phyloP scores from a whole-genome alignment of 2,888 invertebrate genomes.

The Gerris lacustris region DNA sequence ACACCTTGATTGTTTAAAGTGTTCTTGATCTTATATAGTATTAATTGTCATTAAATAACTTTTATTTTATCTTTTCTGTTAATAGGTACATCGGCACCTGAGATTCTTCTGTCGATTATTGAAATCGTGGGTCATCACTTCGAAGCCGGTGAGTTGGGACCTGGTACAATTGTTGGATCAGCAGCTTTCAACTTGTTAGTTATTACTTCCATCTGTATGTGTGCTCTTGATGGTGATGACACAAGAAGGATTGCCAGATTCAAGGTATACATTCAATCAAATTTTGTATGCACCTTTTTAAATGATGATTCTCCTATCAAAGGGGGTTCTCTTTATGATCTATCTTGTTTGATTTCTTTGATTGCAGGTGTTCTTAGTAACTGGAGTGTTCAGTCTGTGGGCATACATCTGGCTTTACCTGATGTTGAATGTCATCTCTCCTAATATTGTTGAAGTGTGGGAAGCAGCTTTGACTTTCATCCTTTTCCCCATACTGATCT shows the following conservation, averaged over 20 bases:
- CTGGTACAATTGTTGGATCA: conserved; percentile 96
- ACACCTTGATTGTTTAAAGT: too few relatives aligned
- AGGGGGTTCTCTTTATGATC: too few relatives aligned
- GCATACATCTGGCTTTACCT: conserved; percentile 49
- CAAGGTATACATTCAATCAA: conserved; percentile 35
- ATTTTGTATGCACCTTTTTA: neutral
- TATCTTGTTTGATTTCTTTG: too few relatives aligned
- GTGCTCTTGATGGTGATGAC: conserved; percentile 71
- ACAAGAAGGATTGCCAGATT: conserved; percentile 58
- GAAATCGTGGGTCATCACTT: conserved; percentile 94
- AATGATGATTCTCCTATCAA: too few relatives aligned
- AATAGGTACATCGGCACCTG: conserved; percentile 77
- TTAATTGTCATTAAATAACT: neutral
- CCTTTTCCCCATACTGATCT: conserved; percentile 44
- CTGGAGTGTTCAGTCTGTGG: conserved; percentile 40
- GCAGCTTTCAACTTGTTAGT: conserved; percentile 98
- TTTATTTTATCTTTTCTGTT: neutral
- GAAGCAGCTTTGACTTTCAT: conserved; percentile 46
- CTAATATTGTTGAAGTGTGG: conserved; percentile 42
- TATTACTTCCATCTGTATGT: conserved; percentile 88
- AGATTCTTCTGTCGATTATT: conserved; percentile 92
- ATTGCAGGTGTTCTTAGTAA: conserved; percentile 39
- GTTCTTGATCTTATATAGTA: too few relatives aligned
- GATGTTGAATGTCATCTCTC: conserved; percentile 38
- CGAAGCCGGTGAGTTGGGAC: conserved; percentile 90